These are phyloP conservation scores for Gadopsis bispinosus DNA, from an alignment of 2,797 vertebrate species.

Conservation along the genomic window DNA sequence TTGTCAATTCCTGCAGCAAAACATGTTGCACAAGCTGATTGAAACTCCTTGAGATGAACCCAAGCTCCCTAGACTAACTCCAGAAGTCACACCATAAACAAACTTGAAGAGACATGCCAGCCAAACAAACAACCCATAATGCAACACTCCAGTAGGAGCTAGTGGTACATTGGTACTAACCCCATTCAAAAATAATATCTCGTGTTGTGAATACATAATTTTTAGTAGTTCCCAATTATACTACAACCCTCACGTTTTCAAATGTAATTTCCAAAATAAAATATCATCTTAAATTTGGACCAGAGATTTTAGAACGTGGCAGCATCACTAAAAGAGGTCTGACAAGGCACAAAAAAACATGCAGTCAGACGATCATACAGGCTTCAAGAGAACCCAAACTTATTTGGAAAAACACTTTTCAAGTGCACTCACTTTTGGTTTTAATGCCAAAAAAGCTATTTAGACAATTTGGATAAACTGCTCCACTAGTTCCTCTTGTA, in stretches of 20 bases:
- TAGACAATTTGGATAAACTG: not conserved
- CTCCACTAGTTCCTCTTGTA: not conserved
- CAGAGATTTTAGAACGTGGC: too few relatives aligned
- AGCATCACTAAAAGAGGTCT: too few relatives aligned
- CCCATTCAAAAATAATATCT: too few relatives aligned
- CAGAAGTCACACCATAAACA: too few relatives aligned
- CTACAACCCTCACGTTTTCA: too few relatives aligned
- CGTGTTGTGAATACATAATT: too few relatives aligned
- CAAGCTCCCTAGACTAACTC: not conserved
- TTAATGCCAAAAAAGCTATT: not conserved
- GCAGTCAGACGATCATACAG: not conserved
- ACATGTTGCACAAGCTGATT: not conserved
- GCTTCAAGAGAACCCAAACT: not conserved
- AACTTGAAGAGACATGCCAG: not conserved
- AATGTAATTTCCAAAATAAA: too few relatives aligned
- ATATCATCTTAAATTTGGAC: too few relatives aligned
- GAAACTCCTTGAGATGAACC: not conserved
- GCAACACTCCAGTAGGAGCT: not conserved
- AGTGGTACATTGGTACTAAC: too few relatives aligned
- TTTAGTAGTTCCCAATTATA: too few relatives aligned
- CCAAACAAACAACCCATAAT: not conserved
- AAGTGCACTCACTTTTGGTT: not conserved
- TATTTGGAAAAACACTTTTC: constrained; percentile 1
- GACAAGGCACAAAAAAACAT: too few relatives aligned
- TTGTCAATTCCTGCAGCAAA: not conserved